phyloP scores from a whole-genome alignment of 2,797 vertebrate genomes.

The Bufotes viridis region DNA sequence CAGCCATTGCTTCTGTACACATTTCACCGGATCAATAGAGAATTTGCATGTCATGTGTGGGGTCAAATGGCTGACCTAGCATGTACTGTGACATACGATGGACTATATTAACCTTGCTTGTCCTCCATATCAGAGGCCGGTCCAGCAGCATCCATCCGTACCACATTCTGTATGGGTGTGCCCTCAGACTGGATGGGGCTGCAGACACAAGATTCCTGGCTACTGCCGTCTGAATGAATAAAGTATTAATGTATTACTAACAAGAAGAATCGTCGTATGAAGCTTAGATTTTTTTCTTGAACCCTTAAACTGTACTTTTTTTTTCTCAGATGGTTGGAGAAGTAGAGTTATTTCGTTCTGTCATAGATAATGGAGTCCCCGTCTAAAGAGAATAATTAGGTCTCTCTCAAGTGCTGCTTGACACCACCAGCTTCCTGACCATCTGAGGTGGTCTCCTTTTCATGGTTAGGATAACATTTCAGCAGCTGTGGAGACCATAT shows the following conservation, averaged over 20 bases:
- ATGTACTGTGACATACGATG: not conserved
- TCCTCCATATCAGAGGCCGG: not conserved
- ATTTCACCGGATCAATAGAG: not conserved
- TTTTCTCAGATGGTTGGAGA: not conserved
- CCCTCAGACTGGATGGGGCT: not conserved
- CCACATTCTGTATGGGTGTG: not conserved
- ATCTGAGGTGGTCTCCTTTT: not conserved
- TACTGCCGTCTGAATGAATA: not conserved
- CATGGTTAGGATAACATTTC: not conserved
- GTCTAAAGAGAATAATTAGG: not conserved
- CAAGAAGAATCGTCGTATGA: not conserved
- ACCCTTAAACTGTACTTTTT: too few relatives aligned
- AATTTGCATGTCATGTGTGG: too few relatives aligned
- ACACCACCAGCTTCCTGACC: not conserved
- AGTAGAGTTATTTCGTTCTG: not conserved
- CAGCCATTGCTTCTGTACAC: not conserved
- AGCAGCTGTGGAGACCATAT: not conserved
- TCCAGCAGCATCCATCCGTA: not conserved
- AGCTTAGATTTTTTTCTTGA: not conserved
- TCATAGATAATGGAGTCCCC: not conserved
- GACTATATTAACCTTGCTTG: constrained; percentile 18
- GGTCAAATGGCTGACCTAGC: not conserved
- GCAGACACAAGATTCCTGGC: not conserved
- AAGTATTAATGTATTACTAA: not conserved
- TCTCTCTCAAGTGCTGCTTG: not conserved